phyloP scores from a whole-genome alignment of 2,113 vertebrate species.

The Colaptes auratus region DNA sequence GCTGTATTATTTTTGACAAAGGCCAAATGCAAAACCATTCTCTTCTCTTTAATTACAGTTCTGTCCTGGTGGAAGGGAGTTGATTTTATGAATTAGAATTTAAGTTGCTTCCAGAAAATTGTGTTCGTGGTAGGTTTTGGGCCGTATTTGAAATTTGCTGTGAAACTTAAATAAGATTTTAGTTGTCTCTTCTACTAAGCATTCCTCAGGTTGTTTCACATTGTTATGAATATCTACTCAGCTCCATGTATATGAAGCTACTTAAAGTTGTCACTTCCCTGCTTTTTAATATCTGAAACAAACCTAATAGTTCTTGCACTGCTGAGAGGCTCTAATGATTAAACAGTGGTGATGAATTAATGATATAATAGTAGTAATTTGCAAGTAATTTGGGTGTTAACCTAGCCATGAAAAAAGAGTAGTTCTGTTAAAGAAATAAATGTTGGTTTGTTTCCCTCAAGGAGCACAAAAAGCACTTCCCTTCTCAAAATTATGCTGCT shows the following conservation, averaged over 20 bases:
- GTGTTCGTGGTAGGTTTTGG: neutral
- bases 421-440: neutral
- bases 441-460: neutral
- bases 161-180: neutral
- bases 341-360: neutral
- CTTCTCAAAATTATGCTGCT: neutral
- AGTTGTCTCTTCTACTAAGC: neutral
- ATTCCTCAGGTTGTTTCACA: neutral
- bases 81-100: neutral
- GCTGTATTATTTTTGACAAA: neutral
- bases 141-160: neutral
- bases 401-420: neutral
- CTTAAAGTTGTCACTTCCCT: neutral
- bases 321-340: neutral
- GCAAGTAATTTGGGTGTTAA: neutral
- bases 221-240: neutral
- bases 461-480: neutral
- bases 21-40: neutral
- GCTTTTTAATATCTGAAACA: conserved; percentile 2
- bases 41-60: neutral
- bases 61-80: neutral
- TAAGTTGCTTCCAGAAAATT: neutral
- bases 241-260: neutral
- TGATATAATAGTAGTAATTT: conserved; percentile 2
- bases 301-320: neutral